A percentile compares a stretch with the other conserved stretches of the same genome.
Evolutionary conservation across 1,140 invertebrate genomes (phyloP).

Genomic region (Drosophila murphyi): DNA sequence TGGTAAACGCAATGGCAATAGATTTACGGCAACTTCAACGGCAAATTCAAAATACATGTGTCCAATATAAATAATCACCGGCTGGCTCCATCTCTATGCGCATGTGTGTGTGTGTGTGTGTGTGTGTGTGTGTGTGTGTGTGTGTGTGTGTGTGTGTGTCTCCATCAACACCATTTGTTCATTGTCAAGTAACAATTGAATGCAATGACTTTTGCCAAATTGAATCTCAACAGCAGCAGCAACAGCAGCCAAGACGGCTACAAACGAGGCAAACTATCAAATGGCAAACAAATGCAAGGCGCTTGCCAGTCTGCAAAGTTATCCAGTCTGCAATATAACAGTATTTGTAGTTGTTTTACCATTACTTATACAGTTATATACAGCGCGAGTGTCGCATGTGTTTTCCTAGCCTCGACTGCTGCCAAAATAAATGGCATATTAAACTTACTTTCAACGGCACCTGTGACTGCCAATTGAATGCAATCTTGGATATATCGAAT

Average conservation of each 20-base stretch:
- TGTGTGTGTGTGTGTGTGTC: conserved; percentile 32
- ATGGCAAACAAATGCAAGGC: conserved; percentile 61
- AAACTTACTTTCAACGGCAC: conserved; percentile 77
- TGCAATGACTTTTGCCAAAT: conserved; percentile 82
- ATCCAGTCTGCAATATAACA: conserved; percentile 14
- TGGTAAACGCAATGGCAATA: conserved; percentile 54
- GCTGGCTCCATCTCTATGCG: conserved; percentile 16
- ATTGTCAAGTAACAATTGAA: conserved; percentile 81
- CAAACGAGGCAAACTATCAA: conserved; percentile 58
- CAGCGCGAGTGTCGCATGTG: conserved; percentile 20
- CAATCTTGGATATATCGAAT: conserved; percentile 13
- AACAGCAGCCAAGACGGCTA: conserved; percentile 43
- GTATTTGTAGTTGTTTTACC: conserved; percentile 11
- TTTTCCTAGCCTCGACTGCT: conserved; percentile 64
- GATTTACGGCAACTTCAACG: conserved; percentile 51
- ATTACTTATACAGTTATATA: conserved; percentile 22
- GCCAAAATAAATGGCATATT: conserved; percentile 77
- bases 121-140: conserved; percentile 16
- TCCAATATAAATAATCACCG: conserved; percentile 76
- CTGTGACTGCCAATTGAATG: conserved; percentile 59
- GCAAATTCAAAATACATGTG: conserved; percentile 72
- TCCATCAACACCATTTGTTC: conserved; percentile 79
- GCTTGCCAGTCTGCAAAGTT: conserved; percentile 55
- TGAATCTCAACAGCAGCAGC: conserved; percentile 69
- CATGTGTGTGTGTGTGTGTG: conserved; percentile 10